Evolutionary conservation across 2,888 invertebrate species (phyloP), one percentile per base, ranked within the genome.

Genomic region (Nomada hirtipes): DNA sequence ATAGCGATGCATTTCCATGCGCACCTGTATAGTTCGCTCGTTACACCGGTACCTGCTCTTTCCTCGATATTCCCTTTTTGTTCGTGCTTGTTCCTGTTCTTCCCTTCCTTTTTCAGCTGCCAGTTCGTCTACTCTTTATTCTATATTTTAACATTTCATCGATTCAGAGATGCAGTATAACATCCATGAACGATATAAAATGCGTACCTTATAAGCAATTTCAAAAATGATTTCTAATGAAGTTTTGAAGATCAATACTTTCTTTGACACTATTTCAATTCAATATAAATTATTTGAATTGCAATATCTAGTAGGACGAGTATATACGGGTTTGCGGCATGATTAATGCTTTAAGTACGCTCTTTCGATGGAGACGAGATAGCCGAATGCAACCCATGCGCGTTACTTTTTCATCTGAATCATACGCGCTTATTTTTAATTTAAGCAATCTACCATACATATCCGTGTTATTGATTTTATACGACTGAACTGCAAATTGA

Each of bases 301-400:
- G 26, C 26, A 26, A 26, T 26, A 1, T 26, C 36, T 36, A 7
- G 36, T 4, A 7, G 36, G 9, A 55, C 20, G 20, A 15, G 44
- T 13, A 23, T 71, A 57, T 61, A 69, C 50, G 64, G 64, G 76
- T 81, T 82, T 64, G 52, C 29, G 50, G 76, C 69, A 81, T 69
- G 64, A 82, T 76, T 81, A 81, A 69, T 80, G 59, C 36, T 68
- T 55, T 55, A 47, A 68, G 72, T 81, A 67, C 68, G 69, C 68
- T 26, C 81, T 79, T 81, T 70, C 50, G 69, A 82, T 67, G 29
- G 26, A 36, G 18, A 65, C 72, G 44, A 64, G 72, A 82, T 76
- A 76, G 69, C 69, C 10, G 57, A 68, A 82, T n/a, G 53, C 26
- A 82, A 69, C 76, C 65, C 18, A 81, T 65, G 36, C 47, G 13